phyloP scores from a whole-genome alignment of 2,888 invertebrate genomes.

The Reticulitermes lucifugus region DNA sequence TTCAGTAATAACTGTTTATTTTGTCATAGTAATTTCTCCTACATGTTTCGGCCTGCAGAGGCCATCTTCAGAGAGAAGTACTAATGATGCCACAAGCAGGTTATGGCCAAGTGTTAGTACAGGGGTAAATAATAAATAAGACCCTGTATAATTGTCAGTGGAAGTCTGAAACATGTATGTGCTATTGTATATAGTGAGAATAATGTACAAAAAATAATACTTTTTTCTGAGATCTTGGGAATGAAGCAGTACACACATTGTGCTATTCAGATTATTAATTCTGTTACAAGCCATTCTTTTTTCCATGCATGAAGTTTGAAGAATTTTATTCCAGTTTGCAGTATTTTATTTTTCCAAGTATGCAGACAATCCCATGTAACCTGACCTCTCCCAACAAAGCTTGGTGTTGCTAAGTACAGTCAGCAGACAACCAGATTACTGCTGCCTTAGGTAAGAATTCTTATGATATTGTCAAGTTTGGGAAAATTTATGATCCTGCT shows the following conservation, averaged over 20 bases:
- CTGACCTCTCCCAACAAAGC: conserved; percentile 28
- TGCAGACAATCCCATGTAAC: conserved; percentile 37
- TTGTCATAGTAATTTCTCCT: no score
- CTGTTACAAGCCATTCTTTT: neutral
- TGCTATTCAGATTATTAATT: conserved; percentile 31
- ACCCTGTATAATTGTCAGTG: no score
- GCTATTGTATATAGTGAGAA: no score
- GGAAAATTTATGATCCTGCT: neutral
- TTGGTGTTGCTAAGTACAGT: conserved; percentile 31
- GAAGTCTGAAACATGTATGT: no score
- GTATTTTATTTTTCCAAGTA: conserved; percentile 39
- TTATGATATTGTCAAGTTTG: neutral
- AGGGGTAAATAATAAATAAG: no score
- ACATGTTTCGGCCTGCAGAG: no score
- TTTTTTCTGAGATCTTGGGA: no score
- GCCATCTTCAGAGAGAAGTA: no score
- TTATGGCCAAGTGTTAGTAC: no score
- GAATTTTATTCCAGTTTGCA: conserved; percentile 44
- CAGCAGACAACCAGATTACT: conserved; percentile 1
- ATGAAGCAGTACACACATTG: neutral
- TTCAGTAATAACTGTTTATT: no score
- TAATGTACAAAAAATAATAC: no score
- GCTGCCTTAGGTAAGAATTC: conserved; percentile 22
- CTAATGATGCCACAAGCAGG: no score
- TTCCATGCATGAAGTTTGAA: conserved; percentile 17